Evolutionary conservation across 2,797 vertebrate genomes (phyloP), one percentile per base, ranked within the genome.

Genomic region (Typhlichthys subterraneus): DNA sequence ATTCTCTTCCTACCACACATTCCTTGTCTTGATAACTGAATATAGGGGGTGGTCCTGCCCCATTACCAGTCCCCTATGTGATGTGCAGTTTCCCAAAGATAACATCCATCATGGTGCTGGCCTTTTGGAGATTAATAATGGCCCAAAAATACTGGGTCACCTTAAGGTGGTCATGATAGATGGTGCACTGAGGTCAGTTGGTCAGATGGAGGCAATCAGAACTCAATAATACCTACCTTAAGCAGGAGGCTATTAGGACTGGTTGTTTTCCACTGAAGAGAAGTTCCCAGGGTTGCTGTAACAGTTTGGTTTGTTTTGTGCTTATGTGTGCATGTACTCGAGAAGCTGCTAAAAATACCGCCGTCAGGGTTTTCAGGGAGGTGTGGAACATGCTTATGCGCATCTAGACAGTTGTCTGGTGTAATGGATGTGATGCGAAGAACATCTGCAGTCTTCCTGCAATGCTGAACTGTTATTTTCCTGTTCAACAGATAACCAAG

Each of bases 91-190:
- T 83, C 73, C 69, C 73, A 50, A 52, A 65, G 66, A 78, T 68
- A 70, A 79, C 70, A 87, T 87, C 80, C 73, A 85, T 91, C 88
- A 85, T 1, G 13, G 50, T 72, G 60, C 54, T 64, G 65, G 70
- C 76, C 77, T 68, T 75, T 77, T 53, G 76, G 79, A 82, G 80
- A 80, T 75, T 73, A 82, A 79, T 82, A 79, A 77, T 74, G 17
- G 45, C 45, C 49, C 46, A 62, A 45, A 72, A 68, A 75, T 82
- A 73, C 53, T 63, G 31, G 64, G 70, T 59, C 69, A 76, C 72
- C 69, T 77, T 63, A 76, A 81, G 82, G 82, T 67, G 59, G 73
- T 69, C 62, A 61, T 89, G 85, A 91, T 85, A 70, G 83, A 91
- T 88, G 83, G 82, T 70, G 65, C 64, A 59, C 54, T 69, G 63